Evolutionary conservation across 2,888 invertebrate species (phyloP), one percentile per base, ranked within the genome.

Genomic region (Leptura quadrifasciata): DNA sequence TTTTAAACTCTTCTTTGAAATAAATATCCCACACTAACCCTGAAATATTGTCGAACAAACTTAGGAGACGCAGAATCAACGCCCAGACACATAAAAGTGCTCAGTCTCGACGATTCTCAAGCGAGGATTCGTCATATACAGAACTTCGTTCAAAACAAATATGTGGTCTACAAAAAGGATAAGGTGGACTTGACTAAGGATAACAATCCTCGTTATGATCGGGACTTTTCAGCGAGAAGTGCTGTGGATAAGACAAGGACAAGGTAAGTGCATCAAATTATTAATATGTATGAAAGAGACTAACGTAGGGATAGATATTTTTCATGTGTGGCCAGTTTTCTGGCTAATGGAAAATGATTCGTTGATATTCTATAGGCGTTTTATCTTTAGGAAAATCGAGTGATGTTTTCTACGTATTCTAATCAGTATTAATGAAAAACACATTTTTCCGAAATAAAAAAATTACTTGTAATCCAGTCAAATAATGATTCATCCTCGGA

Each of bases 1-100:
- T 31, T 31, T 31, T 31, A 47, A 47, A 47, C 47, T 47, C 47
- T 47, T 15, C n/a, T 47, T 39, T 12, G 5, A 12, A 3, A n/a
- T 47, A 47, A 5, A n/a, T n/a, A 47, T 47, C 47, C 47, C n/a
- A 10, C 39, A 35, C 24, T 60, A 20, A 74, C 52, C 31, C 18
- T 27, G 24, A 67, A 60, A 72, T 65, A 60, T 68, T 63, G 58
- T 55, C 24, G 21, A 63, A 39, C 54, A 68, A 57, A 68, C 63
- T 24, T 71, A 75, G 75, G 52, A 20, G 17, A 31, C 61, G 18
- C 39, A 35, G 64, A 61, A 54, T 61, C 74, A 24, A 58, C 39
- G 24, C 72, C 76, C 54, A 77, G 78, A 75, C 78, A 77, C 65
- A 70, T 80, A 72, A 77, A 73, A 76, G 74, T 80, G 17, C 76